A percentile compares a stretch with the other conserved stretches of the same genome.
phyloP scores from a whole-genome alignment of 2,888 invertebrate species.

The Isoperla grammatica region DNA sequence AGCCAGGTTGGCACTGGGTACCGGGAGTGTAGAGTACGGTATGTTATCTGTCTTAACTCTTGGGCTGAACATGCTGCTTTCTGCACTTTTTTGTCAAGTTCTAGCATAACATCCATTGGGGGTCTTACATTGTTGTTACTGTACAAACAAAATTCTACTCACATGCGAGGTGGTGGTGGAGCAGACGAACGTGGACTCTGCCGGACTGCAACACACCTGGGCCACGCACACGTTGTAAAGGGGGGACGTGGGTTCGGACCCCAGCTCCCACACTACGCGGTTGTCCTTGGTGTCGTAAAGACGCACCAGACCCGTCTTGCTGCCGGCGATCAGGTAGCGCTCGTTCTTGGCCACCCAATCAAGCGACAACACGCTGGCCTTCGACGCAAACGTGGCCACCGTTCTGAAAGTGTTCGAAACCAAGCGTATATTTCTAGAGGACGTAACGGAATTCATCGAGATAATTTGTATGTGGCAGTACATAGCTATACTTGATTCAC shows the following conservation, averaged over 20 bases:
- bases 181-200: conserved; percentile 46
- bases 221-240: conserved; percentile 41
- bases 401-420: conserved; percentile 40
- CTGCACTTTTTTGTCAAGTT: too few species aligned
- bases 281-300: conserved; percentile 55
- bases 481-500: too few species aligned
- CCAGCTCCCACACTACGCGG: conserved; percentile 52
- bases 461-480: too few species aligned
- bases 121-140: too few species aligned
- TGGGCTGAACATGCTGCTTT: too few species aligned
- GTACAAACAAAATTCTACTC: too few species aligned
- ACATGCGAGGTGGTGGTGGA: conserved; percentile 39
- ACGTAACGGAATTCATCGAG: too few species aligned
- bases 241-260: conserved; percentile 38
- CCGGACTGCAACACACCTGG: conserved; percentile 48
- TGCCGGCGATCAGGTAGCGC: conserved; percentile 52
- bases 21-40: too few species aligned
- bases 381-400: conserved; percentile 49
- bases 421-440: too few species aligned
- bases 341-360: conserved; percentile 57
- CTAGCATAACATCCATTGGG: too few species aligned
- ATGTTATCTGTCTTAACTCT: too few species aligned
- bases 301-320: conserved; percentile 49
- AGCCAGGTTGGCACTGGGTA: too few species aligned
- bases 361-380: conserved; percentile 49